phyloP scores from a whole-genome alignment of 2,113 vertebrate genomes.

The Jacana jacana region DNA sequence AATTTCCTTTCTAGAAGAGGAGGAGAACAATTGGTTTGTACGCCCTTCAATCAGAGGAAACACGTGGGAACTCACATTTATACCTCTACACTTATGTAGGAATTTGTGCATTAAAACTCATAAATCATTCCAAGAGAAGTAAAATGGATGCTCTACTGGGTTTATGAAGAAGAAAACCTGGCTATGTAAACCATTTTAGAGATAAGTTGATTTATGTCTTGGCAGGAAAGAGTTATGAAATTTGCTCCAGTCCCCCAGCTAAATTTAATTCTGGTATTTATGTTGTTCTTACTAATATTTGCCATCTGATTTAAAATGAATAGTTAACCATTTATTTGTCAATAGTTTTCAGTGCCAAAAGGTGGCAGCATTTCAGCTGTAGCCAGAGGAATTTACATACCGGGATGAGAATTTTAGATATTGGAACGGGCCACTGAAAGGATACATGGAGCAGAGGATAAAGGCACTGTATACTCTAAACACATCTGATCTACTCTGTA shows the following conservation, averaged over 20 bases:
- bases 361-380: constrained; percentile 17
- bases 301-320: constrained; percentile 25
- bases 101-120: constrained; percentile 8
- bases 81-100: not conserved
- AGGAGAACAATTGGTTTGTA: constrained; percentile 2
- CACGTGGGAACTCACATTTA: not conserved
- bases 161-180: constrained; percentile 38
- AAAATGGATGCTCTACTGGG: not conserved
- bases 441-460: not conserved
- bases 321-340: constrained; percentile 11
- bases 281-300: constrained; percentile 19
- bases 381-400: not conserved
- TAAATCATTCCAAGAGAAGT: constrained; percentile 11
- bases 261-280: constrained; percentile 38
- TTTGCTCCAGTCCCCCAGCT: not conserved
- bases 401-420: not conserved
- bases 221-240: constrained; percentile 25
- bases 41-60: not conserved
- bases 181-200: constrained; percentile 25
- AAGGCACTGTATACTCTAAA: not conserved
- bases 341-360: not conserved
- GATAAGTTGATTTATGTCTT: constrained; percentile 19
- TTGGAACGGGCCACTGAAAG: not conserved
- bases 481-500: not conserved
- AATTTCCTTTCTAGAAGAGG: not conserved